Conservation (phyloP, 1,140 invertebrate species). For the Caerostris extrusa region DNA sequence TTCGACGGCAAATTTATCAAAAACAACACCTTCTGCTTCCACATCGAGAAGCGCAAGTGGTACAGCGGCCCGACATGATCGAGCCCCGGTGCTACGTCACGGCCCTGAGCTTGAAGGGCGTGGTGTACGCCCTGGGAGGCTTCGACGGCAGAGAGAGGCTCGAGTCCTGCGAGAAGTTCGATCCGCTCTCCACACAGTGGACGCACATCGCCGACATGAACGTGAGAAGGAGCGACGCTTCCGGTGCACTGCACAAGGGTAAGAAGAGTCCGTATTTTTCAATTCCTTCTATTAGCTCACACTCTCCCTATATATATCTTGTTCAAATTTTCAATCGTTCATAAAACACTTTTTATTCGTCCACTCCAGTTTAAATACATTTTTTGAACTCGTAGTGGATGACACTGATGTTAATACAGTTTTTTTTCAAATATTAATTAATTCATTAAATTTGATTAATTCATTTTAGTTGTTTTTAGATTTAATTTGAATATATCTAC, state of each 20-base stretch:
- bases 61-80: background rate
- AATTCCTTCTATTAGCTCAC: no score
- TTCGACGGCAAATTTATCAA: conserved; percentile 83
- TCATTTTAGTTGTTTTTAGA: no score
- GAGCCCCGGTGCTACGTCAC: conserved; percentile 46
- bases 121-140: conserved; percentile 72
- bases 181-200: conserved; percentile 56
- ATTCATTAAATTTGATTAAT: no score
- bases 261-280: background rate
- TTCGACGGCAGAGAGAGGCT: conserved; percentile 70
- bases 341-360: no score
- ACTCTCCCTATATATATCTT: no score
- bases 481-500: no score
- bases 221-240: conserved; percentile 89
- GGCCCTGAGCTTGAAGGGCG: background rate
- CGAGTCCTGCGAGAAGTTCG: conserved; percentile 64
- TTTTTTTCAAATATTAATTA: no score
- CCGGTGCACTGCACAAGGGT: conserved; percentile 79
- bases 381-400: no score
- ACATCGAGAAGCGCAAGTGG: conserved; percentile 33
- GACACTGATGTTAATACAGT: no score
- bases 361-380: no score
- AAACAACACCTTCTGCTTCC: background rate
- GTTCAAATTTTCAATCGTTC: no score
- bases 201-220: conserved; percentile 81